These are phyloP conservation scores for Octodon degus DNA, from an alignment of 2,113 vertebrate species.

Conservation along the genomic window DNA sequence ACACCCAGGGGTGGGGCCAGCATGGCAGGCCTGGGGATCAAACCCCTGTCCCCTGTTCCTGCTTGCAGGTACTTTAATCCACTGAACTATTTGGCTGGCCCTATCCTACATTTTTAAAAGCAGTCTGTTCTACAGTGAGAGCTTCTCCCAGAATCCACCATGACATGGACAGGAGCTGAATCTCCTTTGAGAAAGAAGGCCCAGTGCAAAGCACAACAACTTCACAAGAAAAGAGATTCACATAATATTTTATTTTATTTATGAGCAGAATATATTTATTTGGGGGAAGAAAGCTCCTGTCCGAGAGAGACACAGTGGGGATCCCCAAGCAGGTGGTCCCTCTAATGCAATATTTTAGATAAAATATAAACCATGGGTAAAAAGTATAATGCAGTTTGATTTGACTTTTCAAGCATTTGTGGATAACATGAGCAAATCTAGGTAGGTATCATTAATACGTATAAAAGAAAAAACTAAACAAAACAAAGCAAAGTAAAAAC, in stretches of 20 bases:
- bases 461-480: neutral
- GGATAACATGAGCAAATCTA: neutral
- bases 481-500: neutral
- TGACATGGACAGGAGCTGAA: neutral
- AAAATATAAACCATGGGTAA: neutral
- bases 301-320: too few species aligned
- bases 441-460: neutral
- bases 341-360: too few species aligned
- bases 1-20: too few species aligned
- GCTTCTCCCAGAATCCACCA: neutral
- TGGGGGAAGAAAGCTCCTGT: too few species aligned
- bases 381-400: neutral
- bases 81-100: too few species aligned
- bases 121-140: neutral
- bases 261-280: too few species aligned
- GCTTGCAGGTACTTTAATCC: too few species aligned
- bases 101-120: neutral
- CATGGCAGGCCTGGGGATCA: too few species aligned
- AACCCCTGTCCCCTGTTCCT: too few species aligned
- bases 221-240: neutral
- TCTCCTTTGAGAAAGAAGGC: neutral
- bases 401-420: slow-evolving; percentile 7
- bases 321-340: too few species aligned
- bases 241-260: neutral
- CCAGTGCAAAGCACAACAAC: neutral